These are phyloP conservation scores for Dolichoris vasculosae DNA, from an alignment of 1,140 invertebrate genomes.

Conservation along the genomic window DNA sequence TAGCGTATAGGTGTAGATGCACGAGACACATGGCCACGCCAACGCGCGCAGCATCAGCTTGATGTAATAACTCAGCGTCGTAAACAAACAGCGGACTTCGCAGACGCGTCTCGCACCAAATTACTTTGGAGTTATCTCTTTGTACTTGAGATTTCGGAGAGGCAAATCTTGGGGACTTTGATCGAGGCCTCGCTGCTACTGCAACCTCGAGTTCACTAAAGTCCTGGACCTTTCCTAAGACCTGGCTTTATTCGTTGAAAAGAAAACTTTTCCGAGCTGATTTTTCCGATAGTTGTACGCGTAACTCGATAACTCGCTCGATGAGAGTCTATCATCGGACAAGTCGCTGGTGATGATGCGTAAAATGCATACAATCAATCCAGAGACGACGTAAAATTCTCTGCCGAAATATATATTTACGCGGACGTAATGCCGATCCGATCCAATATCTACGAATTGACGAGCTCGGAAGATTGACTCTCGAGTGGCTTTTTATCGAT, in stretches of 20 bases:
- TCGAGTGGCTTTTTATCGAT: background rate
- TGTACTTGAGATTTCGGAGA: background rate
- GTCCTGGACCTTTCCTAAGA: no score
- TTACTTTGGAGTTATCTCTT: slow-evolving; percentile 5
- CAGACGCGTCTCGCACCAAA: background rate
- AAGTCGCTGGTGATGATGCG: no score
- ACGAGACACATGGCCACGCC: background rate
- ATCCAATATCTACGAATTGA: background rate
- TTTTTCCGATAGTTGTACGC: no score
- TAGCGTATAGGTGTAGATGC: background rate
- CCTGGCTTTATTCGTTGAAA: no score
- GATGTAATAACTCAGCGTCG: slow-evolving; percentile 3
- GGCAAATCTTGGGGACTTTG: background rate
- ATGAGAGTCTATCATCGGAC: no score
- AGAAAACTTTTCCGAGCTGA: no score
- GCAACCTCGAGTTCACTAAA: no score
- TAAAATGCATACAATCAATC: no score
- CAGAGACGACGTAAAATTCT: no score
- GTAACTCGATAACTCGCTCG: no score
- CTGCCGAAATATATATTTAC: no score
- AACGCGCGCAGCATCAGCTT: background rate
- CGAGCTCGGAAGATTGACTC: background rate
- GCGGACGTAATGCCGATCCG: no score
- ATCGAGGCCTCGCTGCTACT: background rate
- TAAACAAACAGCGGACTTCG: slow-evolving; percentile 29